Percentiles rank a stretch among this genome's conserved stretches.
Conservation (phyloP, 2,888 invertebrate genomes). For the Metacarcinus magister region DNA sequence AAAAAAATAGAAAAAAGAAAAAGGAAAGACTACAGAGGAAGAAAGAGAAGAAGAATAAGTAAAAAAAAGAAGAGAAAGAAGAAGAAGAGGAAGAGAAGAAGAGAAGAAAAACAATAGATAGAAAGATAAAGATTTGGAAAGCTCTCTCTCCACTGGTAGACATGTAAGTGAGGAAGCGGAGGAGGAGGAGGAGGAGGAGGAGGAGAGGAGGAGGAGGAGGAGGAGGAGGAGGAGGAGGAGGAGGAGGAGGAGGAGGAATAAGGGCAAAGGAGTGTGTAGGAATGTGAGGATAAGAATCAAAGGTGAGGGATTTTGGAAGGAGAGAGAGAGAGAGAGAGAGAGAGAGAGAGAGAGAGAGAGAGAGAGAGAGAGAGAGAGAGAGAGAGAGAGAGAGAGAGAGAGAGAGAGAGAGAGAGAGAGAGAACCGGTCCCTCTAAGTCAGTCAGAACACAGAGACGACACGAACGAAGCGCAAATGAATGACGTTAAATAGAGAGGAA, state of each 20-base stretch:
- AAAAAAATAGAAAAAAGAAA: background rate
- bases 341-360: conserved; percentile 27
- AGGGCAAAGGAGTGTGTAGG: background rate
- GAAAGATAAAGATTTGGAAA: background rate
- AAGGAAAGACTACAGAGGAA: background rate
- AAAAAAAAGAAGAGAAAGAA: background rate
- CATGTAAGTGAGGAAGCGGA: background rate
- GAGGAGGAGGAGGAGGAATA: background rate
- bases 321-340: conserved; percentile 34
- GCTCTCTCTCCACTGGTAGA: background rate
- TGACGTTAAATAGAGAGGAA: too few relatives aligned
- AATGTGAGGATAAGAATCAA: too few relatives aligned
- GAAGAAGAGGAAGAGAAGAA: background rate
- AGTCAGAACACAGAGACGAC: too few relatives aligned
- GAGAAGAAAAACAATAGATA: background rate
- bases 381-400: too few relatives aligned
- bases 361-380: too few relatives aligned
- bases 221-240: background rate
- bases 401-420: too few relatives aligned
- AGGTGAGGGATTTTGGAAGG: too few relatives aligned
- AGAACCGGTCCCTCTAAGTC: too few relatives aligned
- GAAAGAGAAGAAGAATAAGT: too few relatives aligned
- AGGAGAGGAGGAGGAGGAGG: background rate
- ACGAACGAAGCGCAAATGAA: too few relatives aligned
- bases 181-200: conserved; percentile 46